These are phyloP conservation scores for Nomada fucata DNA, from an alignment of 2,888 invertebrate genomes.

Conservation along the genomic window DNA sequence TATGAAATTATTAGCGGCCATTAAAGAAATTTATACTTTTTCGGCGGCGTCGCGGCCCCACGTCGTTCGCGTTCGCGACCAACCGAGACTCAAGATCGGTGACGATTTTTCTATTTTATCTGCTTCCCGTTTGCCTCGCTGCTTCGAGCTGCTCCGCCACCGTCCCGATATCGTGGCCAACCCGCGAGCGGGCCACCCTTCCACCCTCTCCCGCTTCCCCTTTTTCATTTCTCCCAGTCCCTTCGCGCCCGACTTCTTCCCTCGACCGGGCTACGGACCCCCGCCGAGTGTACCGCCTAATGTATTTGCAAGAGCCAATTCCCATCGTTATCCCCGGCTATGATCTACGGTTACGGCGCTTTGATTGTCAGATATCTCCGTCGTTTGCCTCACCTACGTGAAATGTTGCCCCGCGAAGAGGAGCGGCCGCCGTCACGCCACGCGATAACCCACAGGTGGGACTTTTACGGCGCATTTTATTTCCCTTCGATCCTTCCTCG, in stretches of 20 bases:
- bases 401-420: conserved; percentile 47
- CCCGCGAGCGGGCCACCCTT: conserved; percentile 11
- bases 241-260: conserved; percentile 59
- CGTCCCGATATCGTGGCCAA: conserved; percentile 57
- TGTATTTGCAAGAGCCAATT: conserved; percentile 83
- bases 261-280: conserved; percentile 49
- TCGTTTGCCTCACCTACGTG: conserved; percentile 53
- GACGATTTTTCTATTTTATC: conserved; percentile 83
- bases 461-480: conserved; percentile 43
- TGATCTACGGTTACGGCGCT: conserved; percentile 82
- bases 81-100: conserved; percentile 62
- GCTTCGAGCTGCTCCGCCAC: conserved; percentile 34
- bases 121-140: conserved; percentile 67
- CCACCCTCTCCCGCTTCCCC: conserved; percentile 60
- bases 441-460: conserved; percentile 61
- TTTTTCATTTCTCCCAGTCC: conserved; percentile 52
- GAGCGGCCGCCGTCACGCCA: background rate
- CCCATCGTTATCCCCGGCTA: conserved; percentile 81
- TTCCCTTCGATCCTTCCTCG: background rate
- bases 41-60: conserved; percentile 63
- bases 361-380: conserved; percentile 77
- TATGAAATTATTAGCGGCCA: conserved; percentile 84
- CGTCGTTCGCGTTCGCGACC: conserved; percentile 53
- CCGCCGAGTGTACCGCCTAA: conserved; percentile 76
- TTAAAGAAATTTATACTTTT: conserved; percentile 85